Evolutionary conservation across 2,113 vertebrate genomes (phyloP).

Genomic region (Noturus placidus): DNA sequence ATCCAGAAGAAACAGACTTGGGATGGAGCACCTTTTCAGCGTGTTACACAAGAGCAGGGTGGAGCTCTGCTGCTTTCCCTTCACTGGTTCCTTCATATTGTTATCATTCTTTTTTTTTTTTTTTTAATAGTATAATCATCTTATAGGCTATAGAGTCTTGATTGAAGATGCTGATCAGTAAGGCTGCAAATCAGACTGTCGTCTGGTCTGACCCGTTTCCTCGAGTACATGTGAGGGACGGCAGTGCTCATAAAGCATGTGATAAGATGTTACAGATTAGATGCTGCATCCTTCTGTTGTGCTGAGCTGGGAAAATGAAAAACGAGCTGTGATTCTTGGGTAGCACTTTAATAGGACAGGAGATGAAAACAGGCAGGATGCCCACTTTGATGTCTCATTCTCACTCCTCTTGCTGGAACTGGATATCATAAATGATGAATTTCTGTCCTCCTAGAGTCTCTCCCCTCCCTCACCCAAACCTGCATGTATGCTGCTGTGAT

Average conservation of each 20-base stretch:
- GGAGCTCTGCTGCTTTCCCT: conserved; percentile 30
- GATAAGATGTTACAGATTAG: background rate
- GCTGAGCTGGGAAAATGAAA: conserved; percentile 23
- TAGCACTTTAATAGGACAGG: conserved; percentile 2
- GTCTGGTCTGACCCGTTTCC: conserved; percentile 32
- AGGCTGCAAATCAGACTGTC: conserved; percentile 8
- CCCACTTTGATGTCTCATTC: conserved; percentile 24
- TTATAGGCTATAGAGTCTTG: background rate
- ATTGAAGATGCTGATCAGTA: background rate
- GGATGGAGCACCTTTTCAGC: background rate
- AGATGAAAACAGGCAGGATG: conserved; percentile 16
- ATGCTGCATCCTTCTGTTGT: background rate
- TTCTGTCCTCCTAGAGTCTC: background rate
- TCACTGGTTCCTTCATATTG: conserved; percentile 3
- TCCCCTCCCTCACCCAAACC: too few relatives aligned
- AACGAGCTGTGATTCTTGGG: conserved; percentile 21
- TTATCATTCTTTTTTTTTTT: conserved; percentile 1
- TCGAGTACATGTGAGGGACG: conserved; percentile 25
- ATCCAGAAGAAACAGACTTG: background rate
- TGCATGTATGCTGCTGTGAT: background rate
- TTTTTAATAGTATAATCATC: background rate
- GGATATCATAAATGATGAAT: conserved; percentile 8
- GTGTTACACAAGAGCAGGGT: conserved; percentile 40
- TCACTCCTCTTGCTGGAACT: conserved; percentile 14
- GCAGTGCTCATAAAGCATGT: background rate